Base-by-base conservation (phyloP, 35 echinoderm and acorn worm species). In the Ophioderma brevispina region DNA sequence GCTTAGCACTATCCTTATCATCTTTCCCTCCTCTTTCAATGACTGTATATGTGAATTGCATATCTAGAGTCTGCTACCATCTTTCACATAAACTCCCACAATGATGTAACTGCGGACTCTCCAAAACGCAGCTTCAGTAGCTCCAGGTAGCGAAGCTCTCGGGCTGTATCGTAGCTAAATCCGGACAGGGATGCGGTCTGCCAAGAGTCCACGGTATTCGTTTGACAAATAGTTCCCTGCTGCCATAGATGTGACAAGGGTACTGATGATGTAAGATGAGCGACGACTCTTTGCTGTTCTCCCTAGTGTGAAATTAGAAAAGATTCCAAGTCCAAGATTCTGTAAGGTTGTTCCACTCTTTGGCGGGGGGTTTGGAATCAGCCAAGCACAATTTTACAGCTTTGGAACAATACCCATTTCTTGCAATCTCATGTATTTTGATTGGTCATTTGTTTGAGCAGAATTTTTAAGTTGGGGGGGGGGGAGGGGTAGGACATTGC, bases 61-160 rank as follows among this genome's bases (percentile, higher is more conserved):
- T 77, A 92, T 88, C 87, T 92, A 5, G 97, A 99, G 77, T 99
- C 97, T 13, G 94, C 97, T 25, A 99, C n/a, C 97, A 79, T 99
- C 97, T 50, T 99, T 99, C 38, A 99, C 93, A 99, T 99, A 18
- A n/a, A 99, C 96, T 56, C 95, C n/a, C 97, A 78, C 97, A 99
- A 59, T 95, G 94, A 76, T 99, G 97, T 1, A 99, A 88, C 55
- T 99, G 97, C 2, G n/a, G 97, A 88, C 88, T 99, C 97, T 0
- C 97, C 97, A 49, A 99, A 99, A 13, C 97, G 36, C 6, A 99
- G 82, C 81, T 99, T 99, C 1, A 99, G 79, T 6, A 99, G 91
- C 55, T 99, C 97, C 31, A 99, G 80, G 35, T 99, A 92, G 55
- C 97, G 87, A 21, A 99, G 84, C 81, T 99, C 97, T 28, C 97